Evolutionary conservation across 2,797 vertebrate species (phyloP).

Genomic region (Sphenopsis melanotis): DNA sequence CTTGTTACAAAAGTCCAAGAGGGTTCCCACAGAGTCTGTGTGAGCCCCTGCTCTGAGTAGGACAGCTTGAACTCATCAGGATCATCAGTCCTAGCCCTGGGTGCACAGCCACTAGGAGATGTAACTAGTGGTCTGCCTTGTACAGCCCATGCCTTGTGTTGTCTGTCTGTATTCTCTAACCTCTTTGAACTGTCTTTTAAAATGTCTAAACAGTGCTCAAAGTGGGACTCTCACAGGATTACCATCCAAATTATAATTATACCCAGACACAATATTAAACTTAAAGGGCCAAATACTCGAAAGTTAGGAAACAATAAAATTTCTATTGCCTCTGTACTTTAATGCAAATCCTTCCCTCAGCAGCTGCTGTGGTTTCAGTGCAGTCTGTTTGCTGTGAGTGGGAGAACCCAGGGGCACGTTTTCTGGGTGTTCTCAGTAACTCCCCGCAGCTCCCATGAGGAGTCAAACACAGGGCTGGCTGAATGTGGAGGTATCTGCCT

Average conservation of each 20-base stretch:
- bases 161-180: background rate
- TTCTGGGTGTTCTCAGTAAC: background rate
- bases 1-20: accelerated
- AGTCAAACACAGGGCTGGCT: background rate
- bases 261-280: background rate
- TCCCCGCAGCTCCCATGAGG: background rate
- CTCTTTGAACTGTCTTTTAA: background rate
- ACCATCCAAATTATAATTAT: background rate
- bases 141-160: background rate
- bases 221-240: background rate
- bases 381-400: background rate
- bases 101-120: background rate
- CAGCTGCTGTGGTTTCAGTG: background rate
- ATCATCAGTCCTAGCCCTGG: background rate
- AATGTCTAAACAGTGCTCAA: background rate
- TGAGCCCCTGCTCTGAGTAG: background rate
- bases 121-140: background rate
- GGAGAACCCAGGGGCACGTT: background rate
- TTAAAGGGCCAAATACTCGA: background rate
- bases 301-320: background rate
- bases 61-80: background rate
- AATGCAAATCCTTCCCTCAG: background rate
- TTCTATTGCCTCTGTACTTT: background rate
- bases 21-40: background rate
- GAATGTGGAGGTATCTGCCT: accelerated